Evolutionary conservation across 2,888 invertebrate species (phyloP).

Genomic region (Phaonia tiefii): DNA sequence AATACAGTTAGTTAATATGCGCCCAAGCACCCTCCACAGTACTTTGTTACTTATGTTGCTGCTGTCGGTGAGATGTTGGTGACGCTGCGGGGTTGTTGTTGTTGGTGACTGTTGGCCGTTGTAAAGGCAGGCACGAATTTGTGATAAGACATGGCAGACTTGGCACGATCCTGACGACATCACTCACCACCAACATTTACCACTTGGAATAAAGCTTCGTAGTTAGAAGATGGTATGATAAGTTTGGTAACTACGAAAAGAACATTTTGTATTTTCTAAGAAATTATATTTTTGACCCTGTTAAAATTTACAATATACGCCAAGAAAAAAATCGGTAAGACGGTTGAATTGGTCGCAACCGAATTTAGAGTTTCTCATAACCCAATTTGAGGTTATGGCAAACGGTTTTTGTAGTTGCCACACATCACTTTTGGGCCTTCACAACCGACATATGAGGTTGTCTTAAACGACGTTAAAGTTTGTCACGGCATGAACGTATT

Average conservation of each 20-base stretch:
- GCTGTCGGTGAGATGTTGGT: conserved; percentile 18
- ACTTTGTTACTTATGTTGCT: conserved; percentile 21
- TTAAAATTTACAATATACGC: too few relatives aligned
- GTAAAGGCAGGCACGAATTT: conserved; percentile 64
- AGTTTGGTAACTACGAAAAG: neutral
- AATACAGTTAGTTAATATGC: conserved; percentile 62
- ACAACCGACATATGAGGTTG: too few relatives aligned
- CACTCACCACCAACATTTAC: conserved; percentile 54
- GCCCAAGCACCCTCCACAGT: conserved; percentile 62
- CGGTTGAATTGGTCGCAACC: too few relatives aligned
- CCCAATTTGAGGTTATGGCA: too few relatives aligned
- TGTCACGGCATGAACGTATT: too few relatives aligned
- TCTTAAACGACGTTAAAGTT: too few relatives aligned
- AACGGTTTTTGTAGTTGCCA: too few relatives aligned
- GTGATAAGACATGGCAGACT: conserved; percentile 64
- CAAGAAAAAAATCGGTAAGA: too few relatives aligned
- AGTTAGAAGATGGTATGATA: neutral
- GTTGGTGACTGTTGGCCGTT: conserved; percentile 46
- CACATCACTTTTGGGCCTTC: too few relatives aligned
- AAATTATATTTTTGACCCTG: too few relatives aligned
- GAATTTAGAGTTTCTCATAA: too few relatives aligned
- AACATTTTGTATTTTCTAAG: too few relatives aligned
- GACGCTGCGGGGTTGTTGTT: conserved; percentile 36
- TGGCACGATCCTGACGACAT: conserved; percentile 66
- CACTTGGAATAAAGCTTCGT: neutral